Evolutionary conservation across 2,888 invertebrate species (phyloP), one percentile per base, ranked within the genome.

Genomic region (Linnaemya tessellans): DNA sequence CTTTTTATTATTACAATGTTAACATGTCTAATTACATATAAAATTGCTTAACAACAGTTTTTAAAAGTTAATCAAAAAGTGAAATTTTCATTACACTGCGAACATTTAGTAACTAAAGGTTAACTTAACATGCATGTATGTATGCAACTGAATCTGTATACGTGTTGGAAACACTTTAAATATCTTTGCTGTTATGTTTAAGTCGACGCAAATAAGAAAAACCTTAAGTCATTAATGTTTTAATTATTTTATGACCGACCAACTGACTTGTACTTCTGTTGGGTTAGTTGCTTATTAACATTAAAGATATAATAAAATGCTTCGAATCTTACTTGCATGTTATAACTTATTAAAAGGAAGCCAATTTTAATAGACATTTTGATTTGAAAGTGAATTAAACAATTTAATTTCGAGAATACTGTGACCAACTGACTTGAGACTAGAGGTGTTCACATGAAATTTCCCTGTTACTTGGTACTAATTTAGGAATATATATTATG

Each of bases 31-130:
- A 77, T 77, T 82, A 70, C 68, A 64, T 70, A 46, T 11, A 56
- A 54, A 64, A 70, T 46, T 64, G 56, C 46, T 35, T 4, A 71
- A 56, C 64, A 73, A 58, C 38, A 20, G 22, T 64, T 49, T 71
- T 60, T 51, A 30, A 43, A 81, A 73, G 70, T 79, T 79, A 81
- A 70, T 74, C 74, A 58, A 70, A 79, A 85, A 81, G 84, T 85
- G 84, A 85, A 85, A 85, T 81, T 85, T 80, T 5, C 67, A 67
- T 74, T 49, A 20, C 46, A 51, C 30, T 30, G 30, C 51, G 0
- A 51, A 9, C 18, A 35, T 58, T 46, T 49, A 35, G 20, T 18
- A 64, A 7, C 68, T 38, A 56, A 56, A 77, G 64, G 81, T 70
- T 77, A 82, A 62, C 56, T 68, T 13, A 75, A 54, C 22, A 13